Base-by-base conservation (phyloP, 2,888 invertebrate genomes). In the Linnaemya vulpina region DNA sequence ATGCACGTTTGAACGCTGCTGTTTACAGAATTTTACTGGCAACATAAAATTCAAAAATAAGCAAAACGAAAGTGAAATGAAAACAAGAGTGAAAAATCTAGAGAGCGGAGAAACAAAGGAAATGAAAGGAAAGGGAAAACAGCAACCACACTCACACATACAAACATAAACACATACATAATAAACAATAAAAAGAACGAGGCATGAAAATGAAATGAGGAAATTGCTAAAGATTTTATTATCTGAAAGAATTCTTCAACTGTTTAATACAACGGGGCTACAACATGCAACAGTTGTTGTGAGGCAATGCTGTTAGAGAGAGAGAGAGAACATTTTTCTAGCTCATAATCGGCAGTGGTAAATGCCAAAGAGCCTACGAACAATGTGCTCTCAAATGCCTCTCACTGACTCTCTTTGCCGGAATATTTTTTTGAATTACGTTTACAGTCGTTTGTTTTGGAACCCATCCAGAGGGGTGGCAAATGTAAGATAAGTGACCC, bases 11-110 rank as follows among this genome's bases (percentile, higher is more conserved):
- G 62, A 68, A 70, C 81, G 38, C 53, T 17, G 55, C 81, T 68
- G 81, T 81, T 81, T 81, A 20, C 30, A 35, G 62, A 81, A 68
- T 75, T 81, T 81, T n/a, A 81, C 81, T 81, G 75, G 22, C 75
- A 68, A 40, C 46, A 43, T 22, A 62, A 53, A 55, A 13, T 22
- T 49, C 4, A 0, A 46, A 75, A 30, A 13, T 17, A 75, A 51
- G 40, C 7, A 17, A 79, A 63, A 22, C 7, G 71, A 71, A 71
- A 79, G 58, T 73, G 49, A 58, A 68, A 49, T 49, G 10, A 80
- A 74, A 67, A n/a, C 35, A 22, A 65, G 55, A 35, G 73, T 60
- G 40, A 58, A 55, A 25, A 20, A 17, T 43, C 0, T 65, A 20
- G 15, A 35, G 43, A 71, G 53, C 55, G 8, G 62, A 9, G 22